Percentiles rank a stretch among this genome's conserved stretches.
Evolutionary conservation across 2,888 invertebrate genomes (phyloP).

Genomic region (Tolmerus cingulatus): DNA sequence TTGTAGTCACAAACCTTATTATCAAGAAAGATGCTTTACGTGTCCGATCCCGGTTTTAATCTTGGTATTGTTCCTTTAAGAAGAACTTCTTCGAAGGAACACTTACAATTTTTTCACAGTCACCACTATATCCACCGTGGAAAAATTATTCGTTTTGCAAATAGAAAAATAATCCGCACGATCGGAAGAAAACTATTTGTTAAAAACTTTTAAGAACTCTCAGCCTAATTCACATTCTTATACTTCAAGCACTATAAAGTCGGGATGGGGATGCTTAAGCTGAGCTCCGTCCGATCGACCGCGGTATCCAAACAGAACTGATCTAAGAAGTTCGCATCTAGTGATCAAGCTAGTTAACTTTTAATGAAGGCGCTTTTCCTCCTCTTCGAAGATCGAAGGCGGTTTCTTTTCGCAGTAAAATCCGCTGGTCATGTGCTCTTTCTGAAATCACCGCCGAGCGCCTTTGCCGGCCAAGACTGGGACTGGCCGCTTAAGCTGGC

Average conservation of each 20-base stretch:
- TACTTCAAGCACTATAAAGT: background rate
- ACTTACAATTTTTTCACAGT: background rate
- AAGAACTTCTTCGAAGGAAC: background rate
- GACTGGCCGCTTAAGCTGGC: background rate
- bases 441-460: background rate
- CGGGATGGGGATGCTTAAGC: slow-evolving; percentile 21
- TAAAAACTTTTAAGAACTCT: background rate
- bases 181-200: background rate
- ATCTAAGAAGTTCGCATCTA: slow-evolving; percentile 50
- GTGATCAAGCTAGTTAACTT: background rate
- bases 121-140: background rate
- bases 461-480: background rate
- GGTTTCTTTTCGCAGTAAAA: background rate
- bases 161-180: background rate
- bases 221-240: background rate
- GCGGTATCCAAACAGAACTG: slow-evolving; percentile 59
- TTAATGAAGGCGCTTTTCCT: background rate
- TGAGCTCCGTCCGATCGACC: slow-evolving; percentile 54
- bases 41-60: background rate
- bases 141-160: background rate
- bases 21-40: background rate
- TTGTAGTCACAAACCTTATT: background rate
- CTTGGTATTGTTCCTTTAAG: background rate
- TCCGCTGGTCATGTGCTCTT: background rate
- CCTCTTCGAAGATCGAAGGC: background rate